These are phyloP conservation scores for Caerostris extrusa DNA, from an alignment of 1,140 invertebrate genomes.

Conservation along the genomic window DNA sequence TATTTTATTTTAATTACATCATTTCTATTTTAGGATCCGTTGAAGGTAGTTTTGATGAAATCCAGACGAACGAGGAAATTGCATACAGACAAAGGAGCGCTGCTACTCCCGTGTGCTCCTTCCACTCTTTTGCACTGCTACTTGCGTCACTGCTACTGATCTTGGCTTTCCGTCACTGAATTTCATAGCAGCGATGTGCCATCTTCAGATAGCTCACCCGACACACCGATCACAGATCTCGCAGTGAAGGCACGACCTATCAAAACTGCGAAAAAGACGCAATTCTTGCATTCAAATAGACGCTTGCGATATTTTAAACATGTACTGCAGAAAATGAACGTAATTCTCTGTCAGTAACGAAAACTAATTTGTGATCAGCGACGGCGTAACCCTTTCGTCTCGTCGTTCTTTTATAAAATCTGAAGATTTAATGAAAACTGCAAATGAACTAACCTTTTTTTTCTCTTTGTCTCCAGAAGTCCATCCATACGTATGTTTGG, in stretches of 20 bases:
- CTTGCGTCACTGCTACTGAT: slow-evolving; percentile 28
- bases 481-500: slow-evolving; percentile 20
- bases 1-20: neutral
- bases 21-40: slow-evolving; percentile 49
- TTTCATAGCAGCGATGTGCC: neutral
- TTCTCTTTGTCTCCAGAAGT: slow-evolving; percentile 31
- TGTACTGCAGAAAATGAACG: slow-evolving; percentile 1
- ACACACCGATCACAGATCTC: slow-evolving; percentile 3
- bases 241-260: slow-evolving; percentile 34
- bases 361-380: slow-evolving; percentile 69
- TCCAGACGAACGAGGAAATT: slow-evolving; percentile 27
- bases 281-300: slow-evolving; percentile 36
- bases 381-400: slow-evolving; percentile 28
- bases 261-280: slow-evolving; percentile 26
- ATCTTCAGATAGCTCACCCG: slow-evolving; percentile 13
- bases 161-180: slow-evolving; percentile 37
- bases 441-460: slow-evolving; percentile 39
- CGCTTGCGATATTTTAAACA: slow-evolving; percentile 53
- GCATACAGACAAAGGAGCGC: neutral
- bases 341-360: neutral
- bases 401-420: slow-evolving; percentile 58
- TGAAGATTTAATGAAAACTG: slow-evolving; percentile 9
- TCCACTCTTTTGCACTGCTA: neutral
- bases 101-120: neutral
- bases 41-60: slow-evolving; percentile 44